phyloP scores from a whole-genome alignment of 2,888 invertebrate genomes.

The Hirtodrosophila alboralis region DNA sequence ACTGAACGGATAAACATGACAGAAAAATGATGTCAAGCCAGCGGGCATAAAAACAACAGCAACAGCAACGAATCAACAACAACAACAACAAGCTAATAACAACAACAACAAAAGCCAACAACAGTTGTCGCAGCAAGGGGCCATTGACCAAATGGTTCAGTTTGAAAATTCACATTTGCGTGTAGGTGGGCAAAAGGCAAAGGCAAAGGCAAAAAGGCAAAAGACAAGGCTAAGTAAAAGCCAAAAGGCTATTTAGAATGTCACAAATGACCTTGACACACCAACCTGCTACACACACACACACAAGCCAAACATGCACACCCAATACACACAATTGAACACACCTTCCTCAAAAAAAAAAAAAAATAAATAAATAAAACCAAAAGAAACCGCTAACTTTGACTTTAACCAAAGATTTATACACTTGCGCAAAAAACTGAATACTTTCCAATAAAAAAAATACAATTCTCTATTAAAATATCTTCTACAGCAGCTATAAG shows the following conservation, averaged over 20 bases:
- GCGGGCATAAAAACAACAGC: conserved; percentile 48
- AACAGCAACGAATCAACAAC: conserved; percentile 12
- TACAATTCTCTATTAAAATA: too few relatives aligned
- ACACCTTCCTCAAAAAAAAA: conserved; percentile 61
- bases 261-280: conserved; percentile 76
- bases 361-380: conserved; percentile 8
- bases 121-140: conserved; percentile 45
- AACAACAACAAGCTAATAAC: conserved; percentile 24
- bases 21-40: conserved; percentile 72
- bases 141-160: conserved; percentile 46
- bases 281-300: conserved; percentile 33
- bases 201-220: conserved; percentile 43
- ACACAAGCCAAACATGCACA: too few relatives aligned
- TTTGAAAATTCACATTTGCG: conserved; percentile 16
- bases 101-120: conserved; percentile 32
- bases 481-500: too few relatives aligned
- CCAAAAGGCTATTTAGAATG: conserved; percentile 67
- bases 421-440: too few relatives aligned
- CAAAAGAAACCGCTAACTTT: too few relatives aligned
- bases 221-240: conserved; percentile 49
- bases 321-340: conserved; percentile 17
- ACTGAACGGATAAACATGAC: conserved; percentile 55
- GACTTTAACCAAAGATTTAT: conserved; percentile 27
- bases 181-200: conserved; percentile 31
- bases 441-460: too few relatives aligned